A percentile compares a stretch with the other conserved stretches of the same genome.
Conservation (phyloP, 2,888 invertebrate genomes). For the Ornithoptera alexandrae region DNA sequence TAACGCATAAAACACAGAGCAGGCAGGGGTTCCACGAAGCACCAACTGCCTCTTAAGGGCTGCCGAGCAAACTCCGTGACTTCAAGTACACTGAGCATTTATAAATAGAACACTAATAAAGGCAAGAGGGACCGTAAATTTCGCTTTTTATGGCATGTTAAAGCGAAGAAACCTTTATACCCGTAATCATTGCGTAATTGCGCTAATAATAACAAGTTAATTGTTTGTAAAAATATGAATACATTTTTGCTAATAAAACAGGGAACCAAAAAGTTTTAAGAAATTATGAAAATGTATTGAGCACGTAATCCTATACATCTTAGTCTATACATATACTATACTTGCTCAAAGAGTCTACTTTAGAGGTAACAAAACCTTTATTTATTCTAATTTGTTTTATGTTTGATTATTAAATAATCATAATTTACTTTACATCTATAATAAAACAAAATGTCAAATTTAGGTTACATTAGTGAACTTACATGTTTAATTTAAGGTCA, state of each 20-base stretch:
- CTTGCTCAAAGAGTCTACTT: no score
- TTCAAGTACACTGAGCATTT: constrained; percentile 44
- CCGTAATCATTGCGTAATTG: constrained; percentile 35
- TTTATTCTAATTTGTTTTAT: no score
- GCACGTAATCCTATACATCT: no score
- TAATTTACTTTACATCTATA: no score
- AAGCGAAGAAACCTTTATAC: constrained; percentile 37
- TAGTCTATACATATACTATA: no score
- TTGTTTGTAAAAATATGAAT: not conserved
- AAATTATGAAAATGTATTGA: not conserved
- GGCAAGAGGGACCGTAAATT: constrained; percentile 44
- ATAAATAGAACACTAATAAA: constrained; percentile 50
- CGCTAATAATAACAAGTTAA: constrained; percentile 25
- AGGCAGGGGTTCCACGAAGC: constrained; percentile 33
- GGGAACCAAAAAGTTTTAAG: not conserved
- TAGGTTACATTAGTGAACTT: no score
- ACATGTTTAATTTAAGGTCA: no score
- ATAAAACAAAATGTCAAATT: no score
- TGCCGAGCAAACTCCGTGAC: constrained; percentile 30
- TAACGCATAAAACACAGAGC: constrained; percentile 34
- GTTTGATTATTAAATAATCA: no score
- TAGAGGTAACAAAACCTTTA: no score
- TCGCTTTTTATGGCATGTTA: constrained; percentile 44
- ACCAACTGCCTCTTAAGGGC: constrained; percentile 26
- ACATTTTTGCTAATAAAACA: not conserved